phyloP scores from a whole-genome alignment of 2,113 vertebrate genomes.

The Pluvianellus socialis region DNA sequence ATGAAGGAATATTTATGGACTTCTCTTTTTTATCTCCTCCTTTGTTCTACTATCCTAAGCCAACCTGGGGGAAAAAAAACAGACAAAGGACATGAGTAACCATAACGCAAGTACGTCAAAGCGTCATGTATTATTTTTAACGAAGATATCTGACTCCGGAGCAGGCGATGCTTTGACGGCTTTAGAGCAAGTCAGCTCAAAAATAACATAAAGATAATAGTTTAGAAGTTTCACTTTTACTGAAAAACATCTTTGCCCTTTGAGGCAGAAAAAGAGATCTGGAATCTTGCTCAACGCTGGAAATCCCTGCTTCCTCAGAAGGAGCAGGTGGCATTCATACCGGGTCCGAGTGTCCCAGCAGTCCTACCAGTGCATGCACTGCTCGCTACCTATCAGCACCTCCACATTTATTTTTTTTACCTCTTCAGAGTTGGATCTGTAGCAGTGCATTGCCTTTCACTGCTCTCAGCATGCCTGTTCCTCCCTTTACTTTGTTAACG shows the following conservation, averaged over 20 bases:
- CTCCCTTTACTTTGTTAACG: not conserved
- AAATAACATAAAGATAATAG: not conserved
- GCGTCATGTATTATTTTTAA: not conserved
- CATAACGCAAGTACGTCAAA: not conserved
- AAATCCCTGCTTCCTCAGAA: not conserved
- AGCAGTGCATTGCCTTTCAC: not conserved
- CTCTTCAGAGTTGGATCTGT: not conserved
- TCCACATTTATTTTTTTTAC: not conserved
- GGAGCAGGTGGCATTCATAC: not conserved
- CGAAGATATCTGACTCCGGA: not conserved
- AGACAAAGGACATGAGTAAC: not conserved
- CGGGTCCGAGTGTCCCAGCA: not conserved
- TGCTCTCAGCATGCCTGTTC: not conserved
- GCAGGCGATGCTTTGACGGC: not conserved
- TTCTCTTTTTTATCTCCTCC: not conserved
- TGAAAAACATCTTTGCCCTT: not conserved
- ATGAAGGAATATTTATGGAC: not conserved
- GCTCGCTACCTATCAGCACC: not conserved
- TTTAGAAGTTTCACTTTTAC: not conserved
- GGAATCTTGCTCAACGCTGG: not conserved
- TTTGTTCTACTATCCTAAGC: not conserved
- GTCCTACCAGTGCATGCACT: no score
- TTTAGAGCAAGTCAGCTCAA: not conserved
- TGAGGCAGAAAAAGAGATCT: not conserved
- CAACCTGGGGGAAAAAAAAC: not conserved